Evolutionary conservation across 1,140 invertebrate species (phyloP), one percentile per base, ranked within the genome.

Genomic region (fruit fly (Drosophila melanogaster)): DNA sequence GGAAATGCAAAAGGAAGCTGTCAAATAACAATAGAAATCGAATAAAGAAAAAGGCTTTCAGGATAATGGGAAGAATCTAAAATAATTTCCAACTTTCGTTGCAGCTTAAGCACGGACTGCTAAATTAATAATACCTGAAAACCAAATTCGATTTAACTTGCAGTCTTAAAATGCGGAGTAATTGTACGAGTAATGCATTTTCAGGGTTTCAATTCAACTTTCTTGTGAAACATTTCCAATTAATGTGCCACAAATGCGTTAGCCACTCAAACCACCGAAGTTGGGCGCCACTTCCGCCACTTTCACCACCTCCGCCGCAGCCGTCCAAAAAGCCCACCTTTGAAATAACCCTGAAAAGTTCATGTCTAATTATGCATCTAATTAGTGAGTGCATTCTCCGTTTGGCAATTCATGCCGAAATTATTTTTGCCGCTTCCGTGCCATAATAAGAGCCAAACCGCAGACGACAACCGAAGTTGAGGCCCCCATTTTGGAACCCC

Each of bases 281-380:
- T 50, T 50, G 26, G 11, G n/a, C 10, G 26, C 24, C 24, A 22
- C 19, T 22, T 19, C 19, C 19, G 19, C 1, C 19, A 19, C 19
- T 22, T 19, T 22, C 19, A 22, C 19, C 19, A 22, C 19, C 19
- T 22, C 19, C 19, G 19, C 19, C 19, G 19, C 19, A 22, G 19
- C 19, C 19, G 19, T 22, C 19, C 19, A 22, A 22, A 22, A 22
- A 22, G 26, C 24, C 24, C 15, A 37, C n/a, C 37, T 43, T 11
- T 22, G 10, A 37, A 56, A 55, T 10, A 4, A 14, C 1, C 46
- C 47, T 33, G 24, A 60, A 47, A 50, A 69, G 53, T 58, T 49
- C 58, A 70, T 60, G 66, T 87, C 81, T 86, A 86, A 86, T 86
- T 86, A 86, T 86, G 83, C 81, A 86, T 81, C 81, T 86, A 86